Evolutionary conservation across 2,888 invertebrate genomes (phyloP), one percentile per base, ranked within the genome.

Genomic region (Drosophila monieri): DNA sequence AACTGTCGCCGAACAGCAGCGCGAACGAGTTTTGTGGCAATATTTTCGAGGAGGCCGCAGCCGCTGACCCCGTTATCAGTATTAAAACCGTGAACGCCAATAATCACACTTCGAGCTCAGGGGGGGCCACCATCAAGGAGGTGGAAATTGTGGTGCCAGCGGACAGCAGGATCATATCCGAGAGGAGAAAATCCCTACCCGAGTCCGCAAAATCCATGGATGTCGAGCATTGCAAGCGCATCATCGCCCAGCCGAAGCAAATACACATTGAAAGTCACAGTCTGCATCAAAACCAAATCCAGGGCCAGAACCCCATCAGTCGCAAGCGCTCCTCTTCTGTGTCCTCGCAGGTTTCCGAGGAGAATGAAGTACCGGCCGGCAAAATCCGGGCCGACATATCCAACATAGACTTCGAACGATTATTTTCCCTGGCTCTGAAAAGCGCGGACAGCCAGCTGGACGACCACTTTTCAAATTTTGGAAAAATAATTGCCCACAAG

Each of bases 401-500:
- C 12, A 85, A 88, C 3, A 79, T 85, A 5, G 90, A 91, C 60
- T 89, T 91, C 44, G 90, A 90, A 32, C 89, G 90, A 14, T 67
- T 91, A 1, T 74, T 91, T 35, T 85, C 89, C 4, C 54, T 91
- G 37, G 91, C 91, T 0, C 89, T 91, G 27, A 90, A 88, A 54
- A 90, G 86, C 69, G 84, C 89, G 2, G 88, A 89, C 53, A 88
- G 77, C 41, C 85, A 83, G 25, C 48, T 74, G 27, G 91, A 91
- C 37, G 91, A 91, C 54, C 88, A 90, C 56, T 91, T 88, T 46
- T 72, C 90, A 18, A 88, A 80, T 68, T 90, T 91, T 58, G 91
- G 91, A 0, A 91, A 91, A 67, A 88, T 91, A 21, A 90, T 91
- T 55, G 90, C 91, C 14, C 90, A 91, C 59, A 91, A 91, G 67